phyloP scores from a whole-genome alignment of 2,113 vertebrate genomes.

The Urocitellus parryii region DNA sequence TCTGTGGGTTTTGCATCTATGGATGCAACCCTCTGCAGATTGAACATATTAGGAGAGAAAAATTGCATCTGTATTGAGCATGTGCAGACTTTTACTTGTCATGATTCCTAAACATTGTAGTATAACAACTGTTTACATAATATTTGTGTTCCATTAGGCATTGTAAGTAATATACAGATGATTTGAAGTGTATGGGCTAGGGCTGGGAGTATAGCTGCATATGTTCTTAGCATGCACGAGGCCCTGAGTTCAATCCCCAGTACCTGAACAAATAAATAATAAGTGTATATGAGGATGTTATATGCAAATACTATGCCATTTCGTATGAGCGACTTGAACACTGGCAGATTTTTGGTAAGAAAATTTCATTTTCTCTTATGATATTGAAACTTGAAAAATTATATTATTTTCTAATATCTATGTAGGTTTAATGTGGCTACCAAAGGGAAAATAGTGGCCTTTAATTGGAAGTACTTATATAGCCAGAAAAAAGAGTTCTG shows the following conservation, averaged over 20 bases:
- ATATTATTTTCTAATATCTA: constrained; percentile 6
- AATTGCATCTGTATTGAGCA: background rate
- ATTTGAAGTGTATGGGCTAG: background rate
- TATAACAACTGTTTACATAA: background rate
- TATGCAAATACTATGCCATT: background rate
- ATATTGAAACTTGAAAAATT: constrained; percentile 11
- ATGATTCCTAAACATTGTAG: background rate
- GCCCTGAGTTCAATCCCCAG: background rate
- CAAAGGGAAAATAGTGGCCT: background rate
- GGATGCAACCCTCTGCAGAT: too few relatives aligned
- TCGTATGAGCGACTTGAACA: background rate
- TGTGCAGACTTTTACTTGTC: background rate
- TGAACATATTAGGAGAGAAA: background rate
- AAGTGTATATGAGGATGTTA: background rate
- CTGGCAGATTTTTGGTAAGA: background rate
- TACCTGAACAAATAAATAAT: background rate
- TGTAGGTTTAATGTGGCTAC: background rate
- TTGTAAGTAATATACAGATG: background rate
- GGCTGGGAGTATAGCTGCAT: background rate
- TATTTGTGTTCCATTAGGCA: background rate
- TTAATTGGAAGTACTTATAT: background rate
- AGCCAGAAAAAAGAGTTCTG: background rate
- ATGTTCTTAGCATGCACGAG: background rate
- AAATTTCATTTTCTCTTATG: background rate
- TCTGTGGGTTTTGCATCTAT: background rate